phyloP scores from a whole-genome alignment of 2,797 vertebrate species.

The Spatula clypeata region DNA sequence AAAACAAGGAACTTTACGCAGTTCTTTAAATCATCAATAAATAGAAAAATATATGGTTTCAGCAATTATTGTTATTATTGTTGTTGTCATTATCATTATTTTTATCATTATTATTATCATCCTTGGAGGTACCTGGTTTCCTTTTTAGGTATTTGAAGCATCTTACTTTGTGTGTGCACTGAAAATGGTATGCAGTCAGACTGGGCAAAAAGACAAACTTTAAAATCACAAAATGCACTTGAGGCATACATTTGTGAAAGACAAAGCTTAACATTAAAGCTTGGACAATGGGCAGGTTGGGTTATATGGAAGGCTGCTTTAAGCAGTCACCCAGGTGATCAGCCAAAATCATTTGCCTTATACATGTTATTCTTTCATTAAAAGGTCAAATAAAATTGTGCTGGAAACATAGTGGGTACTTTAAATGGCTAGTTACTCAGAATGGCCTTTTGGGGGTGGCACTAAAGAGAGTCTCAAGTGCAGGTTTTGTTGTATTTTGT shows the following conservation, averaged over 20 bases:
- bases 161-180: neutral
- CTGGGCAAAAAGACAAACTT: neutral
- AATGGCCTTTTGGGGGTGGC: neutral
- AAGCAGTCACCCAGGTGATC: conserved; percentile 28
- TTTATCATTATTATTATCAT: neutral
- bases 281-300: neutral
- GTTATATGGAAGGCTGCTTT: conserved; percentile 14
- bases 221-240: conserved; percentile 9
- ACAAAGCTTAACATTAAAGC: neutral
- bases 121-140: neutral
- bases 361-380: conserved; percentile 28
- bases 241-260: neutral
- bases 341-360: conserved; percentile 36
- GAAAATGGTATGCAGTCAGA: neutral
- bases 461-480: neutral
- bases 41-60: neutral
- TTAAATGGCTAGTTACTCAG: conserved; percentile 43
- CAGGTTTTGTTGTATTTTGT: conserved; percentile 16
- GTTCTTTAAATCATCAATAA: neutral
- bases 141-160: neutral
- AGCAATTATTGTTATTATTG: neutral
- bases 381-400: conserved; percentile 77
- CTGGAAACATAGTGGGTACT: conserved; percentile 46
- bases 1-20: neutral
- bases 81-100: too few relatives aligned